Conservation (phyloP, 2,888 invertebrate species). For the Aphidoletes aphidimyza region DNA sequence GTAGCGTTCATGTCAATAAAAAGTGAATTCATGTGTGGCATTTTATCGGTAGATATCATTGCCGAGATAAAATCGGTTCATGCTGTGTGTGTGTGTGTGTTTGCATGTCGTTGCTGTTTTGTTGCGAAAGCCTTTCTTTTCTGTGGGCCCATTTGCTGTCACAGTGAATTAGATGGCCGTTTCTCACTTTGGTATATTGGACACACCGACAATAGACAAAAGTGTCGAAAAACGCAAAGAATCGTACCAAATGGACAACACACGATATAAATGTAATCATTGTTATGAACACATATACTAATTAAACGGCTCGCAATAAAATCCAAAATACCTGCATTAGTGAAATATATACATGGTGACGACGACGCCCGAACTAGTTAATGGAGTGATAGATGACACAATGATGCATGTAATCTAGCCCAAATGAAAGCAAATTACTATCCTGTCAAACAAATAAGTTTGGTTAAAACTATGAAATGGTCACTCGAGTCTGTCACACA, state of each 20-base stretch:
- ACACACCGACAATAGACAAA: not conserved
- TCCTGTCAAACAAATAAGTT: conserved; percentile 12
- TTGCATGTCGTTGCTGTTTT: not conserved
- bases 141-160: too few relatives aligned
- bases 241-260: not conserved
- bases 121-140: not conserved
- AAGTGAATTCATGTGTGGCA: conserved; percentile 31
- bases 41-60: not conserved
- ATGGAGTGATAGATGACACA: not conserved
- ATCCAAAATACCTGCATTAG: not conserved
- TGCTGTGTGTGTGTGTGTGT: too few relatives aligned
- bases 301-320: not conserved
- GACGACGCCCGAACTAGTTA: not conserved
- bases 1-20: conserved; percentile 33
- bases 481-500: too few relatives aligned
- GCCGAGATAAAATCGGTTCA: conserved; percentile 10
- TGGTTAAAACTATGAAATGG: not conserved
- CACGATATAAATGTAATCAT: conserved; percentile 10
- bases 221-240: not conserved
- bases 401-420: conserved; percentile 21
- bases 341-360: not conserved
- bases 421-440: conserved; percentile 21
- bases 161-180: not conserved
- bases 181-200: not conserved
- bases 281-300: conserved; percentile 36